Evolutionary conservation across 2,797 vertebrate species (phyloP).

Genomic region (Sebastes reedi): DNA sequence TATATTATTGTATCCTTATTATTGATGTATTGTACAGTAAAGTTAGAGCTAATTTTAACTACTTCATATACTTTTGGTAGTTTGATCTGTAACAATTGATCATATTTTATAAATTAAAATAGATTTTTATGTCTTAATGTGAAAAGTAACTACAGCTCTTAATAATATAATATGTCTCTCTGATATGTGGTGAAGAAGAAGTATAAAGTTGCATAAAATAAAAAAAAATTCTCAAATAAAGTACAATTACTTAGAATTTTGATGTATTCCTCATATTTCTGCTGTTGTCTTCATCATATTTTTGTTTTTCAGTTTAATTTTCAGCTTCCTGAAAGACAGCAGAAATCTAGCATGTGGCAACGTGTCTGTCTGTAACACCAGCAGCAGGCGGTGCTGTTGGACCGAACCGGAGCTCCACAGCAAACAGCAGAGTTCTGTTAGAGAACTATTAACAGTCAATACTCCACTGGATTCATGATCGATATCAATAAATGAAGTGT

Average conservation of each 20-base stretch:
- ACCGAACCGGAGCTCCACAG: background rate
- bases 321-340: background rate
- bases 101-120: too few species aligned
- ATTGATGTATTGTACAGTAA: background rate
- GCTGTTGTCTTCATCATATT: background rate
- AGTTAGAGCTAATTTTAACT: too few species aligned
- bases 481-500: background rate
- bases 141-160: too few species aligned
- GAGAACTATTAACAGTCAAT: background rate
- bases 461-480: background rate
- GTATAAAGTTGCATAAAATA: background rate
- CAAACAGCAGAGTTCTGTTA: background rate
- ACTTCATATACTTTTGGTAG: too few species aligned
- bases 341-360: too few species aligned
- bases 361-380: background rate
- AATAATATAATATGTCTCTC: too few species aligned
- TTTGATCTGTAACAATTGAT: too few species aligned
- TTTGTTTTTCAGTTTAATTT: background rate
- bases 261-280: background rate
- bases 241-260: too few species aligned
- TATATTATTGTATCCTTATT: background rate
- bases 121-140: too few species aligned
- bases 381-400: background rate
- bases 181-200: too few species aligned
- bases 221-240: background rate